Base-by-base conservation (phyloP, 2,888 invertebrate species). In the Tetragnatha montana region DNA sequence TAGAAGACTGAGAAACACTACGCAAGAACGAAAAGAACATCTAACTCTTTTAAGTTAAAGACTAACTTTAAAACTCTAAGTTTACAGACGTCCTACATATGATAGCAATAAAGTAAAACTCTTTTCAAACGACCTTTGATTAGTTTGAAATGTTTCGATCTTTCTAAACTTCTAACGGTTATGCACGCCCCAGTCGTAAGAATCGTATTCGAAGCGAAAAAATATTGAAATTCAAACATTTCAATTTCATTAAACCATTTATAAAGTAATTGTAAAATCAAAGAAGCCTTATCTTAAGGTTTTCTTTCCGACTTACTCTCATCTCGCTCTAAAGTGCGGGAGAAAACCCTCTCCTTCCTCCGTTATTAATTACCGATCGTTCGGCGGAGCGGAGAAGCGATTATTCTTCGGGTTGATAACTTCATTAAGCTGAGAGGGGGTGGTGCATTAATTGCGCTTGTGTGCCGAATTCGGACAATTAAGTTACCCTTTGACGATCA, bases 331-430 rank as follows among this genome's bases (percentile, higher is more conserved):
- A 35, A 35, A 35, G 35, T 35, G 35, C 35, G 35, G 35, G 74
- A 74, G 74, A 12, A 17, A 19, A 14, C 14, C 68, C n/a, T 68
- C 68, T 68, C 68, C 19, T 19, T 71, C 68, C 21, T 10, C 50
- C 14, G 51, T 60, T 60, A 80, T 80, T 80, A 80, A 68, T 80
- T 80, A 35, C 79, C 21, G 21, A 8, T 80, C 60, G 35, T 80
- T 80, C 68, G 68, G 7, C 51, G 6, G n/a, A 68, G 12, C 22
- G 22, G 79, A 75, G n/a, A 17, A 49, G 79, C 21, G 35, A 80
- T 68, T 80, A 80, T 17, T 80, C 79, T 80, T 80, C 35, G 6
- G 8, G 22, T 50, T 68, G 79, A 80, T 68, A 60, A 80, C 21
- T 68, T 80, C 51, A 80, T 80, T 80, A 51, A 10, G 35, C 17